Base-by-base conservation (phyloP, 2,797 vertebrate species). In the Girardinus metallicus region DNA sequence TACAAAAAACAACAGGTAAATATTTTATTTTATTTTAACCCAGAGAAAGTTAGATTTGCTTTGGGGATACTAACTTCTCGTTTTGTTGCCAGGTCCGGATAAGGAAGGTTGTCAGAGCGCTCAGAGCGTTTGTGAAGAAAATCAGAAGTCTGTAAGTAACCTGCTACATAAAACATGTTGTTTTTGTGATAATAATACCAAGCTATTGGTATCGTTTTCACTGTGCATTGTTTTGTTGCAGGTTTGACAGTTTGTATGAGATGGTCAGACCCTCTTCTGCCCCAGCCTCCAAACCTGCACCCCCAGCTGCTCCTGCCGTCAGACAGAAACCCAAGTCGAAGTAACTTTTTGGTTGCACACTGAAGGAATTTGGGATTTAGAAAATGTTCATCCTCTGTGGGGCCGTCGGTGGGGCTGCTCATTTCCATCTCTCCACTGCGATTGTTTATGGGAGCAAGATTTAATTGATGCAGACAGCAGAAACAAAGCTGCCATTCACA, bases 1-100 rank as follows among this genome's bases (percentile, higher is more conserved):
- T 98, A 98, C 92, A 96, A 94, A 93, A 97, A 97, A 85, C 96
- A 98, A 89, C 96, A 97, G 97, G 98, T 99, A 71, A 5, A 29
- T 43, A 29, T n/a, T 26, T 44, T 1, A 13, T n/a, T 66, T 66
- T 4, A 43, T 70, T 66, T 21, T 39, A 34, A 34, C 18, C 36
- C 21, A 23, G 10, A 10, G 6, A 41, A 29, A 68, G 31, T 18
- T 53, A 18, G 66, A 41, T 31, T 36, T n/a, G 73, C 41, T 47
- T 36, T 51, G 31, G 75, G n/a, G 66, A 44, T n/a, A 43, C 76
- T 81, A 55, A 86, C 13, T 26, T 23, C 0, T 74, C 5, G 1
- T 76, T 87, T 89, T 76, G 78, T 44, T 76, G 73, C 47, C 93
- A 99, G 97, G 93, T 95, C 71, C 95, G 97, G 93, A 96, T 98